Conservation (phyloP, 2,113 vertebrate species). For the Amphiprion percula region DNA sequence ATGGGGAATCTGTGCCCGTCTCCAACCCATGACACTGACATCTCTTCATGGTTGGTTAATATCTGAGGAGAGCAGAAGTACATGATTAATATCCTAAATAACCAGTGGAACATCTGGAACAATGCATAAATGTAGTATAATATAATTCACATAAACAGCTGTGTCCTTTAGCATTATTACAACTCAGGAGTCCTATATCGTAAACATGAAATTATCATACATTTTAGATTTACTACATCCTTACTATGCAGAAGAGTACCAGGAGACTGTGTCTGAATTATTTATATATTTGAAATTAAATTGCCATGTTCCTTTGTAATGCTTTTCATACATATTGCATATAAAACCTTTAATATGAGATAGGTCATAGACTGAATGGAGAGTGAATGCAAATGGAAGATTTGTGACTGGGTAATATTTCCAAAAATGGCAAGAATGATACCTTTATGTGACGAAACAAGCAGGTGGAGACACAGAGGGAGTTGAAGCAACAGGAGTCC, state of each 20-base stretch:
- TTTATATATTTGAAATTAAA: not conserved
- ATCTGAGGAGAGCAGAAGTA: conserved; percentile 65
- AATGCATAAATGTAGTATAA: not conserved
- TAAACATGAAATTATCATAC: conserved; percentile 37
- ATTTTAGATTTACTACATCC: not conserved
- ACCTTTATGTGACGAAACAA: conserved; percentile 4
- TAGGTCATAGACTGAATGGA: conserved; percentile 2
- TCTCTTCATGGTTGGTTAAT: conserved; percentile 55
- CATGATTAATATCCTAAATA: conserved; percentile 5
- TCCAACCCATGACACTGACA: conserved; percentile 13
- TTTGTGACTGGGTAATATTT: not conserved
- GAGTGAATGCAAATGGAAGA: conserved; percentile 16
- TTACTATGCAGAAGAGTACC: conserved; percentile 4
- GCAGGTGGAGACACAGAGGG: conserved; percentile 7
- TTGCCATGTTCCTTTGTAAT: not conserved
- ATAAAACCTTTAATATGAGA: not conserved
- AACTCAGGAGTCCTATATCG: not conserved
- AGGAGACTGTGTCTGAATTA: not conserved
- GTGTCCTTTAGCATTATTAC: not conserved
- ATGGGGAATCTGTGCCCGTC: conserved; percentile 2
- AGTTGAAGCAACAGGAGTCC: conserved; percentile 42
- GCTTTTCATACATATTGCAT: not conserved
- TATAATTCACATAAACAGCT: not conserved
- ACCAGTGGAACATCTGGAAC: not conserved
- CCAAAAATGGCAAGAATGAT: conserved; percentile 45